Conservation (phyloP, 2,797 vertebrate genomes). For the Oryzias dopingdopingensis region DNA sequence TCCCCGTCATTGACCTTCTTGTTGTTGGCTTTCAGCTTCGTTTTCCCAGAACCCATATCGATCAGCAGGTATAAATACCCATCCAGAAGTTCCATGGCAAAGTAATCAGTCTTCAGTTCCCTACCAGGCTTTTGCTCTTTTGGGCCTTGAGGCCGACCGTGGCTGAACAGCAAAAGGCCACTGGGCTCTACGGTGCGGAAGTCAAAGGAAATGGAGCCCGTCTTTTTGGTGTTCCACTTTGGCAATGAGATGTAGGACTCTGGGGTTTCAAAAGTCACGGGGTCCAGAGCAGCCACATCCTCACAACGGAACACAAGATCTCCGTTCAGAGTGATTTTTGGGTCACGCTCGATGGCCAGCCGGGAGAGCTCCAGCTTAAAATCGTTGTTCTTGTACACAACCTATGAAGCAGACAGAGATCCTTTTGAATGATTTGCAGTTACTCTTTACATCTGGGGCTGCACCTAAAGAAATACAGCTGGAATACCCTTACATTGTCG, state of each 20-base stretch:
- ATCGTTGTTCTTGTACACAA: constrained; percentile 96
- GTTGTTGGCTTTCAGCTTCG: constrained; percentile 89
- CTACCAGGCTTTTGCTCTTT: constrained; percentile 74
- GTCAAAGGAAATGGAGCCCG: constrained; percentile 91
- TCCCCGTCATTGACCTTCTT: constrained; percentile 95
- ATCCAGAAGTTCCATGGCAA: constrained; percentile 91
- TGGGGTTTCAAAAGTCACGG: constrained; percentile 86
- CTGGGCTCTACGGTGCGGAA: constrained; percentile 92
- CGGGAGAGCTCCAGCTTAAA: constrained; percentile 93
- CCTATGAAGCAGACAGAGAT: constrained; percentile 64
- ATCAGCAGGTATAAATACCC: constrained; percentile 92
- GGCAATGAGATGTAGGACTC: constrained; percentile 88
- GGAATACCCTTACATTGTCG: neutral
- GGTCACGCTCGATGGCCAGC: constrained; percentile 87
- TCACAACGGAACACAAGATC: constrained; percentile 91
- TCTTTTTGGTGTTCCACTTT: constrained; percentile 89
- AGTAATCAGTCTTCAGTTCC: constrained; percentile 84
- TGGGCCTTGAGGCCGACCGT: constrained; percentile 79
- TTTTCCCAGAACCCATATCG: constrained; percentile 91
- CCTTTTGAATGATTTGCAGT: neutral
- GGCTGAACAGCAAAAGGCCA: constrained; percentile 89
- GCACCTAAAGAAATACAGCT: neutral
- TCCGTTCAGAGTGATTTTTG: constrained; percentile 89
- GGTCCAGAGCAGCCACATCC: constrained; percentile 88
- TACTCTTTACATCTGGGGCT: neutral